Evolutionary conservation across 37 sponge, comb jelly and placozoan genomes (phyloP), one percentile per base, ranked within the genome.

Genomic region (Beroe ovata): DNA sequence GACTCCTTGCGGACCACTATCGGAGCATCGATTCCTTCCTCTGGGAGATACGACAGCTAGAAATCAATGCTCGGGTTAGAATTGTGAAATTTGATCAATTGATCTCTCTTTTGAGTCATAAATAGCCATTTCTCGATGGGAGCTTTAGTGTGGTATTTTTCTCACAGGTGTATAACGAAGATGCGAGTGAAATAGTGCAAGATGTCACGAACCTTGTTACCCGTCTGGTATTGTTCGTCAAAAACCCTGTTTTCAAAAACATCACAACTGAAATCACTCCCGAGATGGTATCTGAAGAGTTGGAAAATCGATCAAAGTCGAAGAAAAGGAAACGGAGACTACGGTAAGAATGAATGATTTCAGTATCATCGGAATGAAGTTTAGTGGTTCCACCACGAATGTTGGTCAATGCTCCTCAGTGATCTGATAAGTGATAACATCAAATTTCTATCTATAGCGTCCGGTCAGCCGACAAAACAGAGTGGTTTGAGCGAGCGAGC

Each of bases 1-100:
- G 84, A 39, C 84, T 77, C 84, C 16, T 14, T 39, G 84, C 39
- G 41, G 21, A 77, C 22, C 84, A 77, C 84, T 77, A 77, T 23
- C 42, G 84, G 22, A 42, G 54, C 38, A 77, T 26, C 2, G 84
- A 77, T 1, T 42, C 54, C 28, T 23, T 77, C 20, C 47, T 77
- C 8, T 77, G 84, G 84, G 84, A 77, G 38, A 42, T 77, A 38
- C 20, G 54, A 41, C 84, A 77, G 38, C 84, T 77, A 42, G 84
- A 77, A 36, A 77, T 42, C n/a, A 77, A 77, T 40, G 84, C 84
- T 25, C 16, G 84, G 84, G 84, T 66, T 34, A 26, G 36, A 62
- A 23, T 28, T 18, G 21, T 16, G 11, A 23, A 58, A 58, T 58
- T 58, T 16, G 11, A 58, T n/a, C n/a, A n/a, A n/a, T n/a, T n/a